Evolutionary conservation across 1,140 invertebrate species (phyloP).

Genomic region (Chlorops oryzae): DNA sequence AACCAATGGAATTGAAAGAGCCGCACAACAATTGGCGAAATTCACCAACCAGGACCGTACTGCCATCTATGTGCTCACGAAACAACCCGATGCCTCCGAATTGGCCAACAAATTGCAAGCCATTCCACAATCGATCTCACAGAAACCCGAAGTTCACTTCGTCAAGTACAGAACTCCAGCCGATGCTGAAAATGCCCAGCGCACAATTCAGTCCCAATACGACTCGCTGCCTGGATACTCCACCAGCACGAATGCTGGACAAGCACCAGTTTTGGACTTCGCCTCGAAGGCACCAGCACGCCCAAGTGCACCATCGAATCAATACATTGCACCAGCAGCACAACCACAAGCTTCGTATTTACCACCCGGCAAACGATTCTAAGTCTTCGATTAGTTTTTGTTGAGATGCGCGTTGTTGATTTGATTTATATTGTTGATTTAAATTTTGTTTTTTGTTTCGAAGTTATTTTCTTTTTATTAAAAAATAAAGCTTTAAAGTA

Average conservation of each 20-base stretch:
- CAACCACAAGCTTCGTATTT: conserved; percentile 20
- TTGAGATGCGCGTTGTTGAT: no score
- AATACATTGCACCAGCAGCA: no score
- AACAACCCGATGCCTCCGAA: conserved; percentile 36
- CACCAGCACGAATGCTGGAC: conserved; percentile 7
- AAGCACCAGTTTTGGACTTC: conserved; percentile 16
- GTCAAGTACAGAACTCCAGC: conserved; percentile 18
- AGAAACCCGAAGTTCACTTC: conserved; percentile 20
- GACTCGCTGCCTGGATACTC: conserved; percentile 13
- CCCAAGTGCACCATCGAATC: not conserved
- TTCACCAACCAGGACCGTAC: conserved; percentile 35
- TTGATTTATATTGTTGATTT: no score
- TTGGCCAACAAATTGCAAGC: conserved; percentile 30
- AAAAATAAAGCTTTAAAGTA: no score
- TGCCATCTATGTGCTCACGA: conserved; percentile 40
- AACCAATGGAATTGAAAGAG: conserved; percentile 35
- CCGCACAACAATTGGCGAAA: conserved; percentile 35
- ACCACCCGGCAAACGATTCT: conserved; percentile 17
- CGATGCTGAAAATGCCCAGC: conserved; percentile 20
- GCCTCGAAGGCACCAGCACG: conserved; percentile 9
- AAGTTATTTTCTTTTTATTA: no score
- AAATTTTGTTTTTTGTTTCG: no score
- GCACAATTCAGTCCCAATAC: conserved; percentile 17
- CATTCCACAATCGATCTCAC: conserved; percentile 24
- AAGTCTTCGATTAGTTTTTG: no score